These are phyloP conservation scores for Rhinolophus ferrumequinum DNA, from an alignment of 2,113 vertebrate genomes.

Conservation along the genomic window DNA sequence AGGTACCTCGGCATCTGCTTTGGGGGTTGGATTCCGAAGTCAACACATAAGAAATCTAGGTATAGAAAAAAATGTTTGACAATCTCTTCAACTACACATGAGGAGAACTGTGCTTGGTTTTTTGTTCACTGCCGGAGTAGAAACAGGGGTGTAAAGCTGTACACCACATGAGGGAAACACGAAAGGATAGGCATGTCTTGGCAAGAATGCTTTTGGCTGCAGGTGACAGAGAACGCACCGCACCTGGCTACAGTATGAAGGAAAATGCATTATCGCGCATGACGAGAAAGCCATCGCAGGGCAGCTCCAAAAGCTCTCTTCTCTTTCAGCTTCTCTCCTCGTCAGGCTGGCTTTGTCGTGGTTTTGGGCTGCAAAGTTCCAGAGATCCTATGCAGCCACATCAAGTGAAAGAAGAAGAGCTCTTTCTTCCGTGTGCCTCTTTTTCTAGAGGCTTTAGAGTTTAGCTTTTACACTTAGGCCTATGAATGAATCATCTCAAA, in stretches of 20 bases:
- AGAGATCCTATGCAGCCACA: rapidly evolving
- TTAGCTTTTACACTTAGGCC: background rate
- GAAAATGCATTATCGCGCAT: rapidly evolving
- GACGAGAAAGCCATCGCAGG: rapidly evolving
- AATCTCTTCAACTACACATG: too few relatives aligned
- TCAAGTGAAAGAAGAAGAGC: background rate
- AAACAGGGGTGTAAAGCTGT: background rate
- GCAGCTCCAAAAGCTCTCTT: background rate
- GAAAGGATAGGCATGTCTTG: rapidly evolving
- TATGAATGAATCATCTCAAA: background rate
- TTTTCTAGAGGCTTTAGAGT: background rate
- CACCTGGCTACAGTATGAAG: background rate
- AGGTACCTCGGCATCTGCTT: background rate
- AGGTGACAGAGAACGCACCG: rapidly evolving
- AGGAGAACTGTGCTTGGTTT: background rate
- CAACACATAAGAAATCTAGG: background rate
- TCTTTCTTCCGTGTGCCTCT: background rate
- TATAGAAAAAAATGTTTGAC: background rate
- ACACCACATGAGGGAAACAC: rapidly evolving
- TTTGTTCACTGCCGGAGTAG: background rate
- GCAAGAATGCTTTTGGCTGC: background rate
- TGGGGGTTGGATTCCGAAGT: background rate
- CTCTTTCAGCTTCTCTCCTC: too few relatives aligned
- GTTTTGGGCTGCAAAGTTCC: background rate
- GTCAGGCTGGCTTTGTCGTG: background rate